These are phyloP conservation scores for Nemurella pictetii DNA, from an alignment of 2,888 invertebrate species.

Conservation along the genomic window DNA sequence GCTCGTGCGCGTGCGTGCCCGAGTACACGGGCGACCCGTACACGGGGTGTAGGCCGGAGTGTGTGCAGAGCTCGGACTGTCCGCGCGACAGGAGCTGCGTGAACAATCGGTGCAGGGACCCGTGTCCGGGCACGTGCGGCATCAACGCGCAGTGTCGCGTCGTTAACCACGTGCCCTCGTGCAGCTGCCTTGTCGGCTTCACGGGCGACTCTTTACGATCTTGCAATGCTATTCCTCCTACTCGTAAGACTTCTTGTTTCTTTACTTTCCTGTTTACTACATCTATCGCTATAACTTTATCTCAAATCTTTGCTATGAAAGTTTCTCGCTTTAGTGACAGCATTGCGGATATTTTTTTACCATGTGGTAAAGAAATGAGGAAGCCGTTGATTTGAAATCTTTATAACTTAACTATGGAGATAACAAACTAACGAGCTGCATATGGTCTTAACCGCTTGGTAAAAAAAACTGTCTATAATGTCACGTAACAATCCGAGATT, in stretches of 20 bases:
- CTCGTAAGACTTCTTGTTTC: slow-evolving; percentile 42
- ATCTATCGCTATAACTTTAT: neutral
- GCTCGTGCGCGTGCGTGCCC: slow-evolving; percentile 73
- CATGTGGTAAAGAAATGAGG: too few relatives aligned
- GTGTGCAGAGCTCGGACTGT: slow-evolving; percentile 77
- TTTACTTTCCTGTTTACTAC: neutral
- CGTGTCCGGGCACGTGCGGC: slow-evolving; percentile 77
- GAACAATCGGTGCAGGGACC: slow-evolving; percentile 77
- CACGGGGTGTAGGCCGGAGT: slow-evolving; percentile 78
- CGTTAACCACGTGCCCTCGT: slow-evolving; percentile 75
- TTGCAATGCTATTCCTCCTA: slow-evolving; percentile 54
- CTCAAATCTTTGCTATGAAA: neutral
- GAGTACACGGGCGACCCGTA: slow-evolving; percentile 80
- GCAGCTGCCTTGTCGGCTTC: slow-evolving; percentile 72
- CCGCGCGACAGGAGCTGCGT: slow-evolving; percentile 71
- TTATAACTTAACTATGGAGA: too few relatives aligned
- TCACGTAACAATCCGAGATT: too few relatives aligned
- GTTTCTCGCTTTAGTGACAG: slow-evolving; percentile 19
- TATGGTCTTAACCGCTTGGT: too few relatives aligned
- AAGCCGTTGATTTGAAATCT: too few relatives aligned
- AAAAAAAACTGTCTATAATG: too few relatives aligned
- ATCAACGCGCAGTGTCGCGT: slow-evolving; percentile 76
- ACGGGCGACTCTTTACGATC: slow-evolving; percentile 71
- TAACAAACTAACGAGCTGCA: too few relatives aligned
- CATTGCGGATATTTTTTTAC: too few relatives aligned